Base-by-base conservation (phyloP, 2,888 invertebrate genomes). In the Mimachlamys varia region DNA sequence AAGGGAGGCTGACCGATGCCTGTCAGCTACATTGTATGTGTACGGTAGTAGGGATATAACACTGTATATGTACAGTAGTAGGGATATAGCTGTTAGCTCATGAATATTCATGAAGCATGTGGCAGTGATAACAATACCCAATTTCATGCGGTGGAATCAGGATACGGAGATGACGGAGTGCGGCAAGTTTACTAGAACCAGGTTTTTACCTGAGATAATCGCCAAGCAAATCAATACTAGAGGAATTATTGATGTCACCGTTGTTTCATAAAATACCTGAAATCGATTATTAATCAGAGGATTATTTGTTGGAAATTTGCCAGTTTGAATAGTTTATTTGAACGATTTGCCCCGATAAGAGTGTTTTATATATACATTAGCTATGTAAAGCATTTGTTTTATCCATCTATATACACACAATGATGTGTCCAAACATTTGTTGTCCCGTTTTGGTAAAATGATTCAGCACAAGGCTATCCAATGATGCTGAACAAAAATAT, bases 241-340 rank as follows among this genome's bases (percentile, higher is more conserved):
- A 33, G 33, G 76, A 76, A 76, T 76, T 76, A 76, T 76, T 76
- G 76, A 76, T 76, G 76, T 27, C 33, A 33, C 22, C 76, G 27
- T 33, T 76, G 76, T 76, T 76, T 76, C 76, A 76, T 76, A 76
- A 76, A 76, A 76, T 76, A 76, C 76, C 33, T 76, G 76, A 76
- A 76, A 76, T 76, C 33, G 76, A 76, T 76, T 76, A 76, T 76
- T 76, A 76, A 76, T 76, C 76, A 76, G 27, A 12, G 33, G 33
- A 76, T 76, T 76, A 76, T 76, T 27, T 27, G 76, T 27, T 76
- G 76, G 76, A 76, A 76, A 76, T 76, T 76, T 76, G 76, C 76
- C 76, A 76, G 76, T 76, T 76, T 76, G 76, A 76, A 76, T 27
- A 33, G 33, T 19, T 27, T 76, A 22, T 76, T 76, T 76, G 76